Base-by-base conservation (phyloP, 2,113 vertebrate genomes). In the Antennarius striatus region DNA sequence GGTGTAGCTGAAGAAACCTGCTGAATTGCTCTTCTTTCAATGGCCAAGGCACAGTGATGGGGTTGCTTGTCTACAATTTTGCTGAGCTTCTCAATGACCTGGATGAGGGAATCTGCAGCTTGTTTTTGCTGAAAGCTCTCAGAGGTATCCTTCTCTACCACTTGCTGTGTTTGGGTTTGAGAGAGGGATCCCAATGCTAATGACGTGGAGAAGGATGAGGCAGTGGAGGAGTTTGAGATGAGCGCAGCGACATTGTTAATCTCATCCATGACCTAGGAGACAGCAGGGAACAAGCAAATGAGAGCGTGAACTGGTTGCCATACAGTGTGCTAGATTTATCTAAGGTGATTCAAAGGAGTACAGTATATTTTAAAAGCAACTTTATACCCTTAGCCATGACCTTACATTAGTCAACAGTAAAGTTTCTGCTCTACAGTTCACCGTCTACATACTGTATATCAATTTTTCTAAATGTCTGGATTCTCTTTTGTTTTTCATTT, bases 51-150 rank as follows among this genome's bases (percentile, higher is more conserved):
- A 79, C 93, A 95, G 83, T 90, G 94, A 32, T 93, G 93, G 1
- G 95, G 94, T 46, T 93, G 94, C 81, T 96, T 95, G 81, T 97
- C 95, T 54, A 99, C 97, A 39, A 99, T 99, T 88, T 94, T 97
- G 88, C 95, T 98, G 77, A 99, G 93, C 70, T 98, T 99, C 84
- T 99, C 94, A 30, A 99, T 99, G 67, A 99, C 97, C 10, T 96
- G 94, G 78, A 98, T 96, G 48, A 99, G 91, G 1, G 96, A 96
- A 66, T 98, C 94, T 0, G 95, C 89, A 1, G 90, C 85, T 53
- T 93, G 94, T 72, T 88, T 87, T 87, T 84, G 84, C 47, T 85
- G 86, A 15, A 77, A 66, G 12, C 49, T 15, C 16, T 53, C 71
- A 7, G 81, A 57, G 89, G 92, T 1, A 69, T 86, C 77, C 85